Base-by-base conservation (phyloP, 1,140 invertebrate species). In the Leptopilina boulardi region DNA sequence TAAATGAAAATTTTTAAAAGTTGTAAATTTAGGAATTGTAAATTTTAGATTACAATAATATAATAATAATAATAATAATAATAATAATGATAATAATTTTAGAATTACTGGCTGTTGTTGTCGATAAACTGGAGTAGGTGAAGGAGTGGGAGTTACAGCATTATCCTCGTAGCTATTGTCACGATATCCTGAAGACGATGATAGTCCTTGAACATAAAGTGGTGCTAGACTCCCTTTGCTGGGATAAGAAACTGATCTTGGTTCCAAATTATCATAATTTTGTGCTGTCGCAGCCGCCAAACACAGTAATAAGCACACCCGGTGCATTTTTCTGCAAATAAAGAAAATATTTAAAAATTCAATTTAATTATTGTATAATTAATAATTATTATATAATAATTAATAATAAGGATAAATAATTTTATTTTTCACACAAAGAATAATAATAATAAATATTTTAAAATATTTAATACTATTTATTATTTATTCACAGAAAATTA, bases 161-260 rank as follows among this genome's bases (percentile, higher is more conserved):
- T 91, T 91, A 70, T 91, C 90, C 56, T 91, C 90, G 76, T 91
- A 91, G 75, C 90, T 91, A 74, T 89, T 90, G 72, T 91, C 90
- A 34, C 90, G 87, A 76, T 89, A 91, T 56, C 88, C 87, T 74
- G 87, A 85, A 11, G 84, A 84, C 5, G 78, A 71, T 66, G 83
- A 82, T 30, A 88, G 76, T 21, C 86, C 86, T 15, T 87, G 77
- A 34, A 83, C 83, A 44, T 89, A 91, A 3, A 91, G 85, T 0
- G 89, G 87, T 23, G 88, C 87, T 2, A 91, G 70, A 70, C 80
- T 85, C 26, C 78, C 76, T 79, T 91, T 91, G 18, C 89, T 86
- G 15, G 85, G 82, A 71, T 83, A 90, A 0, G 89, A 82, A 1
- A 88, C 88, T 10, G 88, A 86, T 71, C 90, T 86, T 1, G 86